These are phyloP conservation scores for Anas acuta DNA, from an alignment of 2,797 vertebrate species.

Conservation along the genomic window DNA sequence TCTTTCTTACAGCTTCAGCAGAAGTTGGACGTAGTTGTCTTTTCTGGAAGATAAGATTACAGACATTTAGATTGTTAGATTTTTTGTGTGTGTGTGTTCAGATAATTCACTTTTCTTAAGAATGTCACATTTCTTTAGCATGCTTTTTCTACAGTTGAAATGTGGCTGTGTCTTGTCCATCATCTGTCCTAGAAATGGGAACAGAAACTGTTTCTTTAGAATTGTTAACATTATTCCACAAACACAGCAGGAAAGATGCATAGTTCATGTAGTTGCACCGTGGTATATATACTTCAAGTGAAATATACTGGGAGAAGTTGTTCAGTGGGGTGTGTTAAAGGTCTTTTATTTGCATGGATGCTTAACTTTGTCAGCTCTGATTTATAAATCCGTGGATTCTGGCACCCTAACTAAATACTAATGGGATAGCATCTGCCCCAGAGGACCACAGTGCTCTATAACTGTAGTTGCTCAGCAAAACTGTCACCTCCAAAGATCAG, in stretches of 20 bases:
- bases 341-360: conserved; percentile 22
- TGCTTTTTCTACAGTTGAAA: neutral
- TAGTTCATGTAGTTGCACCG: neutral
- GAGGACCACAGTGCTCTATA: neutral
- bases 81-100: neutral
- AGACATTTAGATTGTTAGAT: neutral
- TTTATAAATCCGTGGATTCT: conserved; percentile 20
- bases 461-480: neutral
- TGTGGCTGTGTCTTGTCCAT: conserved; percentile 1
- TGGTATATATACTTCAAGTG: neutral
- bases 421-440: neutral
- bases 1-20: neutral
- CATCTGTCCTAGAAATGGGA: neutral
- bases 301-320: neutral
- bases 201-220: conserved; percentile 24
- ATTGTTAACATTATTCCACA: neutral
- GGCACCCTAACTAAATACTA: conserved; percentile 1
- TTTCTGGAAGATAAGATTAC: neutral
- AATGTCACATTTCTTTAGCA: neutral
- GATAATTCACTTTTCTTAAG: conserved; percentile 4
- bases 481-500: neutral
- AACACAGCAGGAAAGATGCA: neutral
- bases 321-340: neutral
- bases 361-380: conserved; percentile 9
- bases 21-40: neutral